These are phyloP conservation scores for Eupithecia insigniata DNA, from an alignment of 2,888 invertebrate species.

Conservation along the genomic window DNA sequence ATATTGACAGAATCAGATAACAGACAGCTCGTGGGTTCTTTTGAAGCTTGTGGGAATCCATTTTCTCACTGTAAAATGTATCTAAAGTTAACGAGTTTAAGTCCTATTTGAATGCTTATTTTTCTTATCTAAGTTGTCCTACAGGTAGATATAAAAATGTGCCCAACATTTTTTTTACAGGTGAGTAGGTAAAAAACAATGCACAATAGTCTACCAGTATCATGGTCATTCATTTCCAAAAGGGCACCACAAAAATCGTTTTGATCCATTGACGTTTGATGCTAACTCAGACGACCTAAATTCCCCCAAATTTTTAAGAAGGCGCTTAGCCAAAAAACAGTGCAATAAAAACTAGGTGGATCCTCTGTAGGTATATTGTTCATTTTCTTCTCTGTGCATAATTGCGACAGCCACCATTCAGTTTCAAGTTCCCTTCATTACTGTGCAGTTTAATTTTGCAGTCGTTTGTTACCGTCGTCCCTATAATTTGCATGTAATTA, in stretches of 20 bases:
- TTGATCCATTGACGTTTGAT: neutral
- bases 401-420: slow-evolving; percentile 29
- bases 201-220: neutral
- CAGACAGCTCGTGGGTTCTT: too few species aligned
- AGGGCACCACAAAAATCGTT: neutral
- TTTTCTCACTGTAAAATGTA: too few species aligned
- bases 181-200: too few species aligned
- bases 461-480: slow-evolving; percentile 31
- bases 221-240: neutral
- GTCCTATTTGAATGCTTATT: too few species aligned
- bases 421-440: slow-evolving; percentile 44
- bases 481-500: slow-evolving; percentile 47
- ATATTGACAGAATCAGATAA: too few species aligned
- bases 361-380: neutral
- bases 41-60: too few species aligned
- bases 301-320: neutral
- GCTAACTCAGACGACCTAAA: neutral
- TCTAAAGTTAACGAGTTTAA: too few species aligned
- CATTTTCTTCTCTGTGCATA: neutral
- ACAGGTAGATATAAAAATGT: too few species aligned
- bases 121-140: too few species aligned
- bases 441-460: slow-evolving; percentile 42
- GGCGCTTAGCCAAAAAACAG: neutral
- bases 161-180: too few species aligned
- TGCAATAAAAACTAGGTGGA: neutral